A percentile compares a stretch with the other conserved stretches of the same genome.
Evolutionary conservation across 1,140 invertebrate species (phyloP).

Genomic region (Camponotus vicinus): DNA sequence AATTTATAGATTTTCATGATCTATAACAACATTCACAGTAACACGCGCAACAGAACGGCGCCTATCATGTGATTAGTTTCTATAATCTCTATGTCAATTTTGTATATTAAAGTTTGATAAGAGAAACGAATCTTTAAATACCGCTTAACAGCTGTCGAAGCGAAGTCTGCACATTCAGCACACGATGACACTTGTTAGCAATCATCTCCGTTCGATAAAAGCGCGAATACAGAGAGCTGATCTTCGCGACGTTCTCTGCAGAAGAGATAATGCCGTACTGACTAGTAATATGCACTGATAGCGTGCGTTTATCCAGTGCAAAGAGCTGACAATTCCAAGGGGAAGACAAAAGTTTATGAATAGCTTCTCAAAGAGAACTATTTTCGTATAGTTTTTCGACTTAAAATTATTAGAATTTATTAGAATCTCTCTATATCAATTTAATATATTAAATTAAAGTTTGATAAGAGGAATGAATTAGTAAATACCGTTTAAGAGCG

Average conservation of each 20-base stretch:
- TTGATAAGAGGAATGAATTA: no score
- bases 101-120: background rate
- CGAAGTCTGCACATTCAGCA: constrained; percentile 8
- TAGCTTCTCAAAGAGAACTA: background rate
- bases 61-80: background rate
- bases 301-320: background rate
- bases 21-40: background rate
- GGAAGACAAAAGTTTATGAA: constrained; percentile 12
- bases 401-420: background rate
- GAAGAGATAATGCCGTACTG: constrained; percentile 65
- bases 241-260: constrained; percentile 26
- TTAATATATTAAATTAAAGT: no score
- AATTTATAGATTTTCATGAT: constrained; percentile 55
- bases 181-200: constrained; percentile 62
- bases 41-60: background rate
- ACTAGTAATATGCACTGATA: constrained; percentile 43
- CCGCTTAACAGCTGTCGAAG: constrained; percentile 50
- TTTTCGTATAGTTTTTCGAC: no score
- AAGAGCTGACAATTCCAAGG: background rate
- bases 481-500: no score
- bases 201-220: constrained; percentile 51
- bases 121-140: constrained; percentile 14
- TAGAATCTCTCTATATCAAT: background rate
- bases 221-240: background rate
- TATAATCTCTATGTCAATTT: background rate